A percentile compares a stretch with the other conserved stretches of the same genome.
These are phyloP conservation scores for Tenebrosternarchus preto DNA, from an alignment of 2,113 vertebrate genomes.

Conservation along the genomic window DNA sequence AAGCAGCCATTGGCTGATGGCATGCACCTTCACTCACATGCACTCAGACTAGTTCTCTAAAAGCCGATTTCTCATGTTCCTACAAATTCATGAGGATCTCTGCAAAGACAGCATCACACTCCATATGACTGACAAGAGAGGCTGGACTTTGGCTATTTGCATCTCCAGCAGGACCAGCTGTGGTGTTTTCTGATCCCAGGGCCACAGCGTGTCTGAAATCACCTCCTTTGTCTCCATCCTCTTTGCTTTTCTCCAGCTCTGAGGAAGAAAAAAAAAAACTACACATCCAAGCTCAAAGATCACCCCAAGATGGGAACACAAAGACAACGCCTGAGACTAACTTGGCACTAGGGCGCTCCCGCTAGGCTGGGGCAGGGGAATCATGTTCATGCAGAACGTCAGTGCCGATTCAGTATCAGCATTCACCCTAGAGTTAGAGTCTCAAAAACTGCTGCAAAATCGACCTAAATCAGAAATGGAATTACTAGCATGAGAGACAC, in stretches of 20 bases:
- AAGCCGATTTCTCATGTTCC: background rate
- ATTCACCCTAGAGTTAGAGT: too few relatives aligned
- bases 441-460: too few relatives aligned
- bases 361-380: background rate
- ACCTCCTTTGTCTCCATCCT: background rate
- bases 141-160: slow-evolving; percentile 83
- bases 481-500: too few relatives aligned
- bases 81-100: background rate
- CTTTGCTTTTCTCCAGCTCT: slow-evolving; percentile 2
- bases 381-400: too few relatives aligned
- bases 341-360: background rate
- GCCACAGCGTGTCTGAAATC: slow-evolving; percentile 58
- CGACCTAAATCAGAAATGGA: too few relatives aligned
- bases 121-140: slow-evolving; percentile 77
- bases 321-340: background rate
- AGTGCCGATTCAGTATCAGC: too few relatives aligned
- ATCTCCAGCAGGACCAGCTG: slow-evolving; percentile 77
- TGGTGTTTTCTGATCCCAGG: slow-evolving; percentile 69
- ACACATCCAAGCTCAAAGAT: too few relatives aligned
- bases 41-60: background rate
- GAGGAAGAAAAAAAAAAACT: too few relatives aligned
- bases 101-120: slow-evolving; percentile 9
- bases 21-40: background rate
- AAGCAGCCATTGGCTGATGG: too few relatives aligned
- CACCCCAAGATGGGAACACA: too few relatives aligned